Base-by-base conservation (phyloP, 2,113 vertebrate species). In the Erpornis zantholeuca region DNA sequence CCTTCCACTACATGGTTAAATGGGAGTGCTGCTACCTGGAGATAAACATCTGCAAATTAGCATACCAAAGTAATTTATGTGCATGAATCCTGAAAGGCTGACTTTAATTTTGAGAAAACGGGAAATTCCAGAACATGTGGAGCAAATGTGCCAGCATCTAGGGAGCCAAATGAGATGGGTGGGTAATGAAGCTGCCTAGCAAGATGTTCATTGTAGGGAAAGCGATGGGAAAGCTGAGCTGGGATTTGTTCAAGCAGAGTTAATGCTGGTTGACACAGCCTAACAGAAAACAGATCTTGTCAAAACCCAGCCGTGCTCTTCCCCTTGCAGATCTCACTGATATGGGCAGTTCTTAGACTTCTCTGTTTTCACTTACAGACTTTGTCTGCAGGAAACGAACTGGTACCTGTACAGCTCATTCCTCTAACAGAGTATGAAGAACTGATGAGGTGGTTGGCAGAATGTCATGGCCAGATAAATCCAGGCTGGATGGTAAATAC, bases 41-140 rank as follows among this genome's bases (percentile, higher is more conserved):
- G 95, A 97, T 96, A 94, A 96, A 75, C 60, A 97, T 95, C 96
- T 95, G 88, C 80, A 83, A 23, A 78, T 95, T 21, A 88, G 72
- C 91, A 88, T 79, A 33, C 52, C 0, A 10, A 65, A 81, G 88
- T 94, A 97, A 95, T 96, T 96, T 93, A 92, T 88, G 83, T 80
- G 80, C 91, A 75, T 75, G 83, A 83, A 94, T 95, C 86, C 88
- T 27, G 35, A 96, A 95, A 90, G 82, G 72, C 72, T 47, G 89
- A 73, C 88, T 95, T 88, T 63, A 97, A 90, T 93, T 96, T 92
- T 23, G 52, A 78, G 94, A 94, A 96, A 96, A 96, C 92, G 72
- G 96, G 95, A 94, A 94, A 90, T 96, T 96, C 96, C 96, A 86
- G 95, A 97, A 88, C 76, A 40, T 0, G 8, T 3, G 71, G 42